A percentile compares a stretch with the other conserved stretches of the same genome.
Conservation (phyloP, 2,888 invertebrate species). For the Monoplex corrugatus region DNA sequence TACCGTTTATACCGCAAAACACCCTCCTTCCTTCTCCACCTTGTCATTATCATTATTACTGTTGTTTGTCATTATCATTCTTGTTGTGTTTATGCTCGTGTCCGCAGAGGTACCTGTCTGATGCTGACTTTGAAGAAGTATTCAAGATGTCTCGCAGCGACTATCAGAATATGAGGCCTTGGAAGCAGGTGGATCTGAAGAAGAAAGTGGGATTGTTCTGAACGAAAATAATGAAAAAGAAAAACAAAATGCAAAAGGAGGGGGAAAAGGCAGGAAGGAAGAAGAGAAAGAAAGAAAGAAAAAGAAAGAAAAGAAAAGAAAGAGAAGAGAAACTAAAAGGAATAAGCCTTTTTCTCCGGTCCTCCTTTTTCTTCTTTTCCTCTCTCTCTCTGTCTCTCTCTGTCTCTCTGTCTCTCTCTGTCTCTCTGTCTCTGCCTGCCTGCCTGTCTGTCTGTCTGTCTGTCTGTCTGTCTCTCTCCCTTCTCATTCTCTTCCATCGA, state of each 20-base stretch:
- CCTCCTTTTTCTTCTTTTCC: neutral
- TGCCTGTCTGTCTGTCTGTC: too few relatives aligned
- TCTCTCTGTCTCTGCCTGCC: neutral
- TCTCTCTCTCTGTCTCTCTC: neutral
- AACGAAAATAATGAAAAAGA: neutral
- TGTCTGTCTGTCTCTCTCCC: too few relatives aligned
- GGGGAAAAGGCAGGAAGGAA: too few relatives aligned
- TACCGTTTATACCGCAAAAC: too few relatives aligned
- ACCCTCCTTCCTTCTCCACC: neutral
- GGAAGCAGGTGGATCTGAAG: conserved; percentile 69
- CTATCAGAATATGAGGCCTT: conserved; percentile 61
- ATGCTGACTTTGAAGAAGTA: conserved; percentile 69
- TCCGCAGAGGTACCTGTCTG: conserved; percentile 66
- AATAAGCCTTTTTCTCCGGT: neutral
- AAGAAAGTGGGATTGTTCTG: conserved; percentile 70
- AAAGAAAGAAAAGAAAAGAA: too few relatives aligned
- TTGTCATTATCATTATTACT: neutral
- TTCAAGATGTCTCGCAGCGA: conserved; percentile 67
- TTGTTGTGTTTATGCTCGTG: too few relatives aligned
- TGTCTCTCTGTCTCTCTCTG: conserved; percentile 36
- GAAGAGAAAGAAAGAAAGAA: too few relatives aligned
- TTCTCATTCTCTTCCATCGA: too few relatives aligned
- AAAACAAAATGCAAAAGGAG: neutral
- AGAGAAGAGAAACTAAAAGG: too few relatives aligned
- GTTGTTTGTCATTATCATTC: neutral